Percentiles rank a stretch among this genome's conserved stretches.
Evolutionary conservation across 2,797 vertebrate genomes (phyloP).

Genomic region (Sebastiscus tertius): DNA sequence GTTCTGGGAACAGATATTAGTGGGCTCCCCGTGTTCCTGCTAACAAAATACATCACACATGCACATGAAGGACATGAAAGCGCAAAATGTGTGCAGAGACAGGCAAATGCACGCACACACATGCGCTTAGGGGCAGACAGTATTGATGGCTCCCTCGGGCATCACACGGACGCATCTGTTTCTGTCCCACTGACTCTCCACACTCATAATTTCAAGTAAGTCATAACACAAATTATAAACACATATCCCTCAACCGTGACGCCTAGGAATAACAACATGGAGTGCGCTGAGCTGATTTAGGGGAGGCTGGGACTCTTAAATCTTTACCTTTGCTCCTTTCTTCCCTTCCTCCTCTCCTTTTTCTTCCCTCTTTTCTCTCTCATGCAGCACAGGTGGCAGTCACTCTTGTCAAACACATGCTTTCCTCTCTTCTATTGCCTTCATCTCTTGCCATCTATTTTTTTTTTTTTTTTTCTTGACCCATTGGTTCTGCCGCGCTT

Average conservation of each 20-base stretch:
- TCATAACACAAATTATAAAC: constrained; percentile 88
- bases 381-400: constrained; percentile 63
- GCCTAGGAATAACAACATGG: constrained; percentile 82
- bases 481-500: neutral
- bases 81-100: constrained; percentile 26
- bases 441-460: constrained; percentile 28
- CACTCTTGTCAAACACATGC: constrained; percentile 53
- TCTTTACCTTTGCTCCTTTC: constrained; percentile 71
- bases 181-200: constrained; percentile 78
- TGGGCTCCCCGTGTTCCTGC: constrained; percentile 52
- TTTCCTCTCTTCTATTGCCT: constrained; percentile 18
- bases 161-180: constrained; percentile 81
- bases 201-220: constrained; percentile 84
- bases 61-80: constrained; percentile 62
- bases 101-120: constrained; percentile 32
- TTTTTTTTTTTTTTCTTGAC: neutral
- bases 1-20: constrained; percentile 68
- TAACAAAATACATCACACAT: constrained; percentile 59
- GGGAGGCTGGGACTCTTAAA: constrained; percentile 77
- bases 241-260: constrained; percentile 83
- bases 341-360: constrained; percentile 39
- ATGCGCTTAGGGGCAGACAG: constrained; percentile 58
- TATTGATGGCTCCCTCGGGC: constrained; percentile 81
- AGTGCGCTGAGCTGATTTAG: constrained; percentile 81
- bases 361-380: constrained; percentile 23